These are phyloP conservation scores for Troglohyphantes excavatus DNA, from an alignment of 2,888 invertebrate species.

Conservation along the genomic window DNA sequence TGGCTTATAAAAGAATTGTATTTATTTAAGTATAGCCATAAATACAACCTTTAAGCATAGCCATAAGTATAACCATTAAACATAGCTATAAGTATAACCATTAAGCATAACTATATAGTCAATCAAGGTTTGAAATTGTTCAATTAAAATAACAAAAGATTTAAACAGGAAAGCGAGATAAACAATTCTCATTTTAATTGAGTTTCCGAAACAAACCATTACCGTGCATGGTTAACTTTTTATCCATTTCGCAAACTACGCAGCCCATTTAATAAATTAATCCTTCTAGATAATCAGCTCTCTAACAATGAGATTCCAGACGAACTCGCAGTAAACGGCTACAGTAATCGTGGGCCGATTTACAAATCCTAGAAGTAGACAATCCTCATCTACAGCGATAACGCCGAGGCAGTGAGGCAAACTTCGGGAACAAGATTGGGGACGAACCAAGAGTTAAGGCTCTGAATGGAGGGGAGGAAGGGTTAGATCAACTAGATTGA, in stretches of 20 bases:
- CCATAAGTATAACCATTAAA: no score
- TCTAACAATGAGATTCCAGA: conserved; percentile 23
- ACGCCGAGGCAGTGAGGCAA: conserved; percentile 32
- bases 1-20: no score
- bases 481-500: conserved; percentile 41
- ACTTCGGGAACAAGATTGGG: conserved; percentile 60
- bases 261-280: neutral
- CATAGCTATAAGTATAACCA: no score
- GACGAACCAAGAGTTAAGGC: conserved; percentile 50
- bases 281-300: conserved; percentile 10
- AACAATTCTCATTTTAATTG: neutral
- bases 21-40: no score
- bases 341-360: conserved; percentile 33
- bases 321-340: conserved; percentile 27
- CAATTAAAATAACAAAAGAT: no score
- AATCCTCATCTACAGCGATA: conserved; percentile 26
- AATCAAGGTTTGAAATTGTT: no score
- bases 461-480: conserved; percentile 46
- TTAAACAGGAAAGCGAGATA: no score
- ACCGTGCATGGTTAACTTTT: neutral
- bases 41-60: no score
- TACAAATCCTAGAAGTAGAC: conserved; percentile 25
- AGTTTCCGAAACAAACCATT: neutral
- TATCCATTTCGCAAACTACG: neutral
- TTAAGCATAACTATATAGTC: no score